These are phyloP conservation scores for Lepidurus arcticus DNA, from an alignment of 1,140 invertebrate genomes.

Conservation along the genomic window DNA sequence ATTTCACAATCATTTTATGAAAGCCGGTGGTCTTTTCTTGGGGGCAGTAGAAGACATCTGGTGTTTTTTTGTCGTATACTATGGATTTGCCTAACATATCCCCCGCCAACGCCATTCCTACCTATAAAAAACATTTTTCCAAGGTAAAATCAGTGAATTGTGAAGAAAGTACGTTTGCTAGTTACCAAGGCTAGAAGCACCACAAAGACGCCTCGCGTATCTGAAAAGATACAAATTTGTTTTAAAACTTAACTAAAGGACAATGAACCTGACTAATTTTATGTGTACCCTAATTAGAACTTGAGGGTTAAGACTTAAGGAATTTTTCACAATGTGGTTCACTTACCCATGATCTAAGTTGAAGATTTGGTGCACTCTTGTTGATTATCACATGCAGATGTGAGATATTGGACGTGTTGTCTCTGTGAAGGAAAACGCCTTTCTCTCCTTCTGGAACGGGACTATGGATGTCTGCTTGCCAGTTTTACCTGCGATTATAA, in stretches of 20 bases:
- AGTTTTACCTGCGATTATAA: slow-evolving; percentile 4
- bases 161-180: not conserved
- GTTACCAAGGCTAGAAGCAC: not conserved
- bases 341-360: not conserved
- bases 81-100: slow-evolving; percentile 75
- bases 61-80: slow-evolving; percentile 74
- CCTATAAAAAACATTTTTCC: slow-evolving; percentile 29
- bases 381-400: not conserved
- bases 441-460: not conserved
- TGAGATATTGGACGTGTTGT: not conserved
- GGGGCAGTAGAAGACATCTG: slow-evolving; percentile 76
- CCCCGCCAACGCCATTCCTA: slow-evolving; percentile 45
- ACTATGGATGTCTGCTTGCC: slow-evolving; percentile 4
- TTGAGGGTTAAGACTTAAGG: not conserved
- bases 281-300: not conserved
- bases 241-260: too few relatives aligned
- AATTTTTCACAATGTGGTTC: not conserved
- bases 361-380: not conserved
- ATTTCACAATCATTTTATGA: slow-evolving; percentile 50
- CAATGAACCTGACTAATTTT: not conserved
- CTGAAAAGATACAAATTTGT: not conserved
- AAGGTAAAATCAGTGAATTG: not conserved
- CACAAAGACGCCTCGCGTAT: not conserved
- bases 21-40: slow-evolving; percentile 59
- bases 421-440: slow-evolving; percentile 18